Conservation (phyloP, 2,113 vertebrate species). For the Leuciscus idus region DNA sequence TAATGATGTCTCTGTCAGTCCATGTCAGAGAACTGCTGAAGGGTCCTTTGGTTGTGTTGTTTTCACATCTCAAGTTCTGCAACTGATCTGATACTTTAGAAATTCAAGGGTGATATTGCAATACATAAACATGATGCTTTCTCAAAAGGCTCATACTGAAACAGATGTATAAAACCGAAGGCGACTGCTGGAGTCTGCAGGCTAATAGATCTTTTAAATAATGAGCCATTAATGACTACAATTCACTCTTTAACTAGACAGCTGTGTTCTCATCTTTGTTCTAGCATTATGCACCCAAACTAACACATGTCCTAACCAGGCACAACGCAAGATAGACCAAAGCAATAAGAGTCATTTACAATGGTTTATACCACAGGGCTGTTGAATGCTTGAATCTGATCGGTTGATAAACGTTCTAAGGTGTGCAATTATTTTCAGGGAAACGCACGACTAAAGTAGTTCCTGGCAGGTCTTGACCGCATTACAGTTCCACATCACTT, state of each 20-base stretch:
- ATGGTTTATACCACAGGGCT: too few relatives aligned
- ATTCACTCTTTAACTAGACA: conserved; percentile 7
- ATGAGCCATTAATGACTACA: conserved; percentile 7
- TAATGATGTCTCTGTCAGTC: conserved; percentile 42
- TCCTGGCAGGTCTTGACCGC: too few relatives aligned
- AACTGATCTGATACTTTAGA: neutral
- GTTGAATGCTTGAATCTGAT: too few relatives aligned
- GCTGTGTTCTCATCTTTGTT: conserved; percentile 23
- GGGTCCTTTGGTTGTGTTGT: neutral
- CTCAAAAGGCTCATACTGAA: neutral
- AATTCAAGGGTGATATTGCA: neutral
- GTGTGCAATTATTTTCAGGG: too few relatives aligned
- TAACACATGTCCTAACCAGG: neutral
- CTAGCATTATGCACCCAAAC: neutral
- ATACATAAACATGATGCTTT: neutral
- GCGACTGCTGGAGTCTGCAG: neutral
- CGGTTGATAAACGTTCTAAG: too few relatives aligned
- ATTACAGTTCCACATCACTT: too few relatives aligned
- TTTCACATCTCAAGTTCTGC: neutral
- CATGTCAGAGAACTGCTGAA: conserved; percentile 6
- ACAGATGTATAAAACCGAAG: neutral
- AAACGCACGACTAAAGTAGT: too few relatives aligned
- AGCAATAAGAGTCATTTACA: too few relatives aligned
- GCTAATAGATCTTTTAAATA: conserved; percentile 6
- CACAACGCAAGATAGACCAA: neutral